Evolutionary conservation across 2,888 invertebrate genomes (phyloP).

Genomic region (Exocentrus adspersus): DNA sequence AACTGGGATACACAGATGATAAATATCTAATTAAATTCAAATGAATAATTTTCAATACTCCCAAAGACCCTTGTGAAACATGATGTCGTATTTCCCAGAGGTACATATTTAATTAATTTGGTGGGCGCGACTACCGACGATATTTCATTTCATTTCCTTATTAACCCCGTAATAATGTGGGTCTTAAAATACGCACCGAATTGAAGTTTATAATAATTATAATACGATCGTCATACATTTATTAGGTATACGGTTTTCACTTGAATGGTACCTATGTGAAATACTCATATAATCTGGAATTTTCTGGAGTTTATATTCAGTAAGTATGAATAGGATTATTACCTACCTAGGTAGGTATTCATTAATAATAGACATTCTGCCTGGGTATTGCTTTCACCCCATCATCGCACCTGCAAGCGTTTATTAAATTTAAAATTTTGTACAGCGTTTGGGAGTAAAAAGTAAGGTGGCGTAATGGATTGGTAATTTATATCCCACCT

Average conservation of each 20-base stretch:
- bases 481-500: slow-evolving; percentile 19
- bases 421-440: slow-evolving; percentile 2
- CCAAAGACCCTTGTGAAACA: slow-evolving; percentile 17
- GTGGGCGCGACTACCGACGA: slow-evolving; percentile 6
- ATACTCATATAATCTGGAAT: too few relatives aligned
- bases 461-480: neutral
- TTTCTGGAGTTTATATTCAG: too few relatives aligned
- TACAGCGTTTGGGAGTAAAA: neutral
- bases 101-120: slow-evolving; percentile 24
- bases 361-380: too few relatives aligned
- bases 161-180: slow-evolving; percentile 5
- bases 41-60: slow-evolving; percentile 22
- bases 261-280: too few relatives aligned
- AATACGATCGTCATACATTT: too few relatives aligned
- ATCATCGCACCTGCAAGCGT: neutral
- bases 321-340: too few relatives aligned
- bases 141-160: slow-evolving; percentile 17
- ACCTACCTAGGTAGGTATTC: too few relatives aligned
- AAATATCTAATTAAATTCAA: slow-evolving; percentile 22
- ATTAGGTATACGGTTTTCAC: too few relatives aligned
- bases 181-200: neutral
- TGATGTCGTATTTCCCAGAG: slow-evolving; percentile 19
- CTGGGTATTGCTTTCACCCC: too few relatives aligned
- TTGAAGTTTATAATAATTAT: neutral
- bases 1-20: slow-evolving; percentile 13